These are phyloP conservation scores for Pipistrellus kuhlii DNA, from an alignment of 2,797 vertebrate species.

Conservation along the genomic window DNA sequence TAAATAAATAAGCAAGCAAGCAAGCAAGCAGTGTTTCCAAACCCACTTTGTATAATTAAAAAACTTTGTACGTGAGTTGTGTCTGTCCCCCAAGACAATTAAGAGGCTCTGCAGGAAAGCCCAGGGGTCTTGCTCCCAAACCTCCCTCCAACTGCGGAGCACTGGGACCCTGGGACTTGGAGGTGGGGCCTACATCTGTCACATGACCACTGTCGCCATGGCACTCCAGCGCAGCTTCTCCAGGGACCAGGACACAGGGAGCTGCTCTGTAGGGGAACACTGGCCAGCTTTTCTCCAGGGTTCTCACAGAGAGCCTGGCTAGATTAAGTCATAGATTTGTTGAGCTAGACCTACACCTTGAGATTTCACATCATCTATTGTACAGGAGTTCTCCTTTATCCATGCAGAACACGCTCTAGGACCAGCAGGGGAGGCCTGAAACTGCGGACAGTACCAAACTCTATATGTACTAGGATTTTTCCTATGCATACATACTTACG, in stretches of 20 bases:
- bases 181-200: background rate
- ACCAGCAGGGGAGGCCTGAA: background rate
- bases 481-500: background rate
- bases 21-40: no score
- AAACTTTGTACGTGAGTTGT: background rate
- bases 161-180: background rate
- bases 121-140: constrained; percentile 56
- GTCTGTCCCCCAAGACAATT: constrained; percentile 33
- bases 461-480: background rate
- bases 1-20: no score
- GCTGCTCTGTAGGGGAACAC: background rate
- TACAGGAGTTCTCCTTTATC: background rate
- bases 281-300: constrained; percentile 8
- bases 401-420: background rate
- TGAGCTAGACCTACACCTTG: background rate
- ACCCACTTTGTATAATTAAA: background rate
- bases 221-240: constrained; percentile 34
- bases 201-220: constrained; percentile 24
- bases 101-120: background rate
- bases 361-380: background rate
- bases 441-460: background rate
- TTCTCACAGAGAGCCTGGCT: background rate
- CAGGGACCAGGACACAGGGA: constrained; percentile 20
- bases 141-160: background rate
- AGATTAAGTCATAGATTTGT: background rate